These are phyloP conservation scores for Rhadinocentrus ornatus DNA, from an alignment of 2,797 vertebrate genomes.

Conservation along the genomic window DNA sequence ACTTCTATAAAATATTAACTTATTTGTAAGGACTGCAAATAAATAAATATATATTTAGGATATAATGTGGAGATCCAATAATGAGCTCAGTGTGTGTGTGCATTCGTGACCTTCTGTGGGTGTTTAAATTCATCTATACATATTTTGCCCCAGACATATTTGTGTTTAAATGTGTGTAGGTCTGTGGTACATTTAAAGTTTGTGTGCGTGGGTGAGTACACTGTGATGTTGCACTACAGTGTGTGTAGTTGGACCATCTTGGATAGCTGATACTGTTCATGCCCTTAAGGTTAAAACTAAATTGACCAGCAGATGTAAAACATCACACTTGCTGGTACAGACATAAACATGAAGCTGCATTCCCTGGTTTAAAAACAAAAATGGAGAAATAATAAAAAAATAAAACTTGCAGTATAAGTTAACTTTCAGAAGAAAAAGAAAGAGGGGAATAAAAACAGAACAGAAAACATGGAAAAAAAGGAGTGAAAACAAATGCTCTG, in stretches of 20 bases:
- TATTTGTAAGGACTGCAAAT: conserved; percentile 33
- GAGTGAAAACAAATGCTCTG: not conserved
- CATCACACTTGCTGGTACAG: not conserved
- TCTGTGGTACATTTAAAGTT: not conserved
- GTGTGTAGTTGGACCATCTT: not conserved
- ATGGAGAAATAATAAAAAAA: not conserved
- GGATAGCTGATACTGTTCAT: conserved; percentile 11
- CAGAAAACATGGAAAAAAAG: not conserved
- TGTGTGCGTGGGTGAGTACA: conserved; percentile 22
- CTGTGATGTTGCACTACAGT: not conserved
- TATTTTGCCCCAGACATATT: conserved; percentile 24
- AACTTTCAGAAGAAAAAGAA: not conserved
- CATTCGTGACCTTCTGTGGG: conserved; percentile 33
- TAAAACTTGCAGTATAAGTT: not conserved
- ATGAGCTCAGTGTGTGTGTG: conserved; percentile 18
- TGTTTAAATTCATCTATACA: conserved; percentile 41
- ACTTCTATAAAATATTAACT: conserved; percentile 30
- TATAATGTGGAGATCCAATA: conserved; percentile 36
- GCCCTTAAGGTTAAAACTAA: conserved; percentile 42
- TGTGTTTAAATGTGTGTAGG: conserved; percentile 2
- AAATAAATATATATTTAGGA: conserved; percentile 32
- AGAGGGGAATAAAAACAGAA: not conserved
- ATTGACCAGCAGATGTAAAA: conserved; percentile 28
- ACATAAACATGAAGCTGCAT: not conserved
- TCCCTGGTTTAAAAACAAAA: not conserved